Percentiles rank a stretch among this genome's conserved stretches.
Conservation (phyloP, 2,888 invertebrate genomes). For the Eledone cirrhosa region DNA sequence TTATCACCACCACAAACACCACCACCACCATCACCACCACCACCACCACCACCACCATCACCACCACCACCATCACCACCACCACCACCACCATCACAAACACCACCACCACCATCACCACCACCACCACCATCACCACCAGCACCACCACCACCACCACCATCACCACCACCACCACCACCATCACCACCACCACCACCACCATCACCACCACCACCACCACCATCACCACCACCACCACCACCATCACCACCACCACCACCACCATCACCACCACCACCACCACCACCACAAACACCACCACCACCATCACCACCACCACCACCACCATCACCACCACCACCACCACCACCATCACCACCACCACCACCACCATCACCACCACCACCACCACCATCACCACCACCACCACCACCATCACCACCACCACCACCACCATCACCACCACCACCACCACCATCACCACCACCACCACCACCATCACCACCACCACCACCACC, state of each 20-base stretch:
- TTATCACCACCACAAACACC: too few species aligned
- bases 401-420: neutral
- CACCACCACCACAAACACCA: too few species aligned
- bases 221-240: slow-evolving; percentile 10
- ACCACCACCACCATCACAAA: too few species aligned
- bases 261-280: slow-evolving; percentile 7
- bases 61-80: too few species aligned
- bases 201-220: neutral
- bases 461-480: slow-evolving; percentile 58
- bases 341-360: neutral
- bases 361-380: neutral
- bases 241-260: neutral
- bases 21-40: too few species aligned
- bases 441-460: slow-evolving; percentile 35
- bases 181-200: neutral
- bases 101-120: too few species aligned
- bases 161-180: neutral
- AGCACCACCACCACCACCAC: too few species aligned
- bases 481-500: slow-evolving; percentile 61
- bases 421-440: neutral
- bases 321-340: neutral
- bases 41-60: too few species aligned
- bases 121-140: too few species aligned
- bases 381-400: neutral
- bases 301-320: too few species aligned